Evolutionary conservation across 2,797 vertebrate species (phyloP).

Genomic region (Apogon hyalosoma): DNA sequence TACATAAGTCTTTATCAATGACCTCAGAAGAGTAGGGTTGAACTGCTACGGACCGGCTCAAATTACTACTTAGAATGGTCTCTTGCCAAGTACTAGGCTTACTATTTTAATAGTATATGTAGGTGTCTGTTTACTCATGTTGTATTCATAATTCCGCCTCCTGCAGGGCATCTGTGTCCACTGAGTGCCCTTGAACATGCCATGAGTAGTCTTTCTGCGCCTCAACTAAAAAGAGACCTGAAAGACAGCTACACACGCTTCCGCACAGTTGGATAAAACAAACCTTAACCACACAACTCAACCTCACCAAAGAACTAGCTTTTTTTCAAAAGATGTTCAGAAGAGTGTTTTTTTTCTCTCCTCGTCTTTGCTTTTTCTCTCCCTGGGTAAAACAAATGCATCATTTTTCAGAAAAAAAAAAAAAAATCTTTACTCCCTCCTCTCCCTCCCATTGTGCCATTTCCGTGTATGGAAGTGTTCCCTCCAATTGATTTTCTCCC

Average conservation of each 20-base stretch:
- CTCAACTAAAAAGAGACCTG: slow-evolving; percentile 83
- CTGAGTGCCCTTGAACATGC: slow-evolving; percentile 84
- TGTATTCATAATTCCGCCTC: slow-evolving; percentile 83
- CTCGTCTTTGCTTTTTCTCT: slow-evolving; percentile 75
- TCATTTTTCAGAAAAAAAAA: slow-evolving; percentile 76
- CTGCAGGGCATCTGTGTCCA: slow-evolving; percentile 82
- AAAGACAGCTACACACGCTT: slow-evolving; percentile 86
- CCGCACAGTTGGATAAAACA: slow-evolving; percentile 87
- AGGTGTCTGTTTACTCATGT: slow-evolving; percentile 85
- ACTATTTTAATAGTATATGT: slow-evolving; percentile 83
- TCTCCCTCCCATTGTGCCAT: slow-evolving; percentile 76
- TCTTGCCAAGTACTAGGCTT: slow-evolving; percentile 66
- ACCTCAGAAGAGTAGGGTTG: slow-evolving; percentile 68
- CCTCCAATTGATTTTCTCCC: slow-evolving; percentile 84
- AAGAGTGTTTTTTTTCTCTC: slow-evolving; percentile 64
- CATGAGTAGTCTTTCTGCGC: slow-evolving; percentile 84
- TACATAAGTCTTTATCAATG: slow-evolving; percentile 76
- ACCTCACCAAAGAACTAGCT: slow-evolving; percentile 82
- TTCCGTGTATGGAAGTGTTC: slow-evolving; percentile 78
- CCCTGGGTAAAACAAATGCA: slow-evolving; percentile 83
- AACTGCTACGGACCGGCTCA: slow-evolving; percentile 67
- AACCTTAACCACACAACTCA: slow-evolving; percentile 85
- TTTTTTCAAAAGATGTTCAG: slow-evolving; percentile 80
- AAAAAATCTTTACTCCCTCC: slow-evolving; percentile 64
- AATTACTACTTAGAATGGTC: slow-evolving; percentile 69